Evolutionary conservation across 2,113 vertebrate species (phyloP), one percentile per base, ranked within the genome.

Genomic region (Bolborhynchus lineola): DNA sequence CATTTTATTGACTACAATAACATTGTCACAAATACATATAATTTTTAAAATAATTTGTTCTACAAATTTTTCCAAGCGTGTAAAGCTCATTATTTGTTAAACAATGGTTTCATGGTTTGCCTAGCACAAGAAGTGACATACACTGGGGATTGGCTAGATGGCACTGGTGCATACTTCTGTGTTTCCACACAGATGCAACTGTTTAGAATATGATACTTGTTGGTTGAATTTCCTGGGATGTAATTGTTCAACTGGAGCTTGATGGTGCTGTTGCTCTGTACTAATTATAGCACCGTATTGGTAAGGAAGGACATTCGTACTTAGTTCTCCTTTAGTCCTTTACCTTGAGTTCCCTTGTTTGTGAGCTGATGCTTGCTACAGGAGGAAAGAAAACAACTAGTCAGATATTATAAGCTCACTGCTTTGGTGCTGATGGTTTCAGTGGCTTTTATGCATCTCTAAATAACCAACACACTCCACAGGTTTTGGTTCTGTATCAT

Each of bases 211-310:
- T 1, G 20, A 41, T 74, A 82, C 86, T 88, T 82, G 91, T 82
- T 96, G 94, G 90, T 92, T 74, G 70, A 9, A 63, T 90, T 95
- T 93, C 59, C 71, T 88, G 82, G 75, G 44, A 49, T 90, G 78
- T 42, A 95, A 53, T 57, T 91, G 93, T 93, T 95, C 82, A 63
- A 70, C 89, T 88, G 90, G 95, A 96, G 94, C 95, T 91, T 94
- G 96, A 95, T 94, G 94, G 93, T 96, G 96, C 94, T 97, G 85
- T 97, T 97, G 94, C 92, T 96, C 91, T 95, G 91, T 35, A 65
- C 70, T 96, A 90, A 95, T 97, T 94, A 90, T 13, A 88, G 25
- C 35, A 76, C 35, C 4, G 13, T 53, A 42, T n/a, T 52, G 28
- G 69, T 78, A 68, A 68, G 31, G 63, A 82, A 39, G 50, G 29